Evolutionary conservation across 2,797 vertebrate species (phyloP).

Genomic region (Ceryle rudis): DNA sequence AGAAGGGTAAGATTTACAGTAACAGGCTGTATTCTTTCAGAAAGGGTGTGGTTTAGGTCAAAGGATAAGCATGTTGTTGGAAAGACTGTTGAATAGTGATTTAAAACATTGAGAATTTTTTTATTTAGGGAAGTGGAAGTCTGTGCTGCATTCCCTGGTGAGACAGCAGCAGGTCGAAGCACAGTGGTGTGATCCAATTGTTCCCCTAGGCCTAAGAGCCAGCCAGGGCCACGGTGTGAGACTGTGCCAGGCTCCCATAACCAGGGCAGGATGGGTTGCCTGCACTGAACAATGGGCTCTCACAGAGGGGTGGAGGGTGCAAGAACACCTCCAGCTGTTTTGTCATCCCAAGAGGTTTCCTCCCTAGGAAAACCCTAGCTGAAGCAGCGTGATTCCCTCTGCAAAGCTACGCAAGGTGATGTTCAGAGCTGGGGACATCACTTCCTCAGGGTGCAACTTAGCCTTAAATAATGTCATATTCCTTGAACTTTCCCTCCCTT

Average conservation of each 20-base stretch:
- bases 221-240: fast-evolving
- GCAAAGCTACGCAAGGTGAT: background rate
- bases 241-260: background rate
- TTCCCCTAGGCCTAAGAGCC: background rate
- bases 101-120: background rate
- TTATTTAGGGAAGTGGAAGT: background rate
- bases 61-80: background rate
- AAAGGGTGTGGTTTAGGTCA: background rate
- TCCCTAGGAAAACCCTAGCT: background rate
- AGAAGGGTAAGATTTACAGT: background rate
- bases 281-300: fast-evolving
- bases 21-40: background rate
- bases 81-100: background rate
- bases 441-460: background rate
- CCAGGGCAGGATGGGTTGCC: background rate
- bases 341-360: background rate
- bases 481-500: background rate
- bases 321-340: background rate
- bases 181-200: fast-evolving
- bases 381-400: fast-evolving
- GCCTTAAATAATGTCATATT: background rate
- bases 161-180: background rate
- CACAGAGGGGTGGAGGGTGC: background rate
- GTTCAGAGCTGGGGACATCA: background rate
- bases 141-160: background rate